Base-by-base conservation (phyloP, 2,113 vertebrate genomes). In the Tychaedon coryphoeus region DNA sequence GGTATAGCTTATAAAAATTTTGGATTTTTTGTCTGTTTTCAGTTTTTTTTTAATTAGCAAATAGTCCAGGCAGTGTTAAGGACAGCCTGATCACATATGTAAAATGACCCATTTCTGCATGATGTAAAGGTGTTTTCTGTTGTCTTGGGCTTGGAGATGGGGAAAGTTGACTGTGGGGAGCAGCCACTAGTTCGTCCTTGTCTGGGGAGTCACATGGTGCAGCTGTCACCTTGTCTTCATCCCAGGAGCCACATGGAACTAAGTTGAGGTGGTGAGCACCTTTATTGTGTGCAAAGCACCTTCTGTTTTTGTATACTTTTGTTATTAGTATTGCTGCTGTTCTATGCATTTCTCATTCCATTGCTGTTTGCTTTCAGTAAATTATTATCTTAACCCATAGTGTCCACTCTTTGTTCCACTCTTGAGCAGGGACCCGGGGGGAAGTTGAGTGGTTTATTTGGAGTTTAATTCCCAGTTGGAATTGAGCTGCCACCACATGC, bases 291-390 rank as follows among this genome's bases (percentile, higher is more conserved):
- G 13, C 6, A 25, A 66, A 57, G 5, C 22, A 31, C 25, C 3
- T 48, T 16, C 60, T 48, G 10, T 0, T 57, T 43, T 22, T 14
- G 16, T 14, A 42, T 25, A 7, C 24, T 25, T 50, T 26, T 58
- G 6, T 26, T 34, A 25, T 25, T 25, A 22, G 17, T 25, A 36
- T 14, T 50, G 31, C 16, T 31, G 61, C 43, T 43, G 31, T 50
- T 50, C 7, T 61, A 4, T 58, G 25, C 0, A 0, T 58, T 57
- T 67, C 36, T 67, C 8, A 25, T 43, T 43, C 61, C 14, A 26
- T 8, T 58, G 31, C 43, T 58, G 24, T 57, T 86, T 58, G 20
- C 17, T 42, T 43, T 43, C 53, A 42, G 20, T 42, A 75, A 75
- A 57, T 31, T 56, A 5, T 24, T 34, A 42, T 42, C 36, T 58